Conservation (phyloP, 35 echinoderm and acorn worm species). For the Nesometra sesokonis region DNA sequence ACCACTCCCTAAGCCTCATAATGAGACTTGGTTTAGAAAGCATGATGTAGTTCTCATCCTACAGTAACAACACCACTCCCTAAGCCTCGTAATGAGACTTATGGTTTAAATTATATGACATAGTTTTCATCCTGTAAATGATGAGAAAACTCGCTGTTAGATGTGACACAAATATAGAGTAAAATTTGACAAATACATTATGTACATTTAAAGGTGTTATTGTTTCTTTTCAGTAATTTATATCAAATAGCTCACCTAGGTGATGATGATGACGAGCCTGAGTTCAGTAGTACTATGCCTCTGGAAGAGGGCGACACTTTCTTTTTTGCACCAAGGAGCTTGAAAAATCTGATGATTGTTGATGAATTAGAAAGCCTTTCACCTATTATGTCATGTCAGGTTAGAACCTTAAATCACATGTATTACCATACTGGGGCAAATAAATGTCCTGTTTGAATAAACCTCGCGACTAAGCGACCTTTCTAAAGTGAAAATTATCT, state of each 20-base stretch:
- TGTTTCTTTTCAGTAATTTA: slow-evolving; percentile 39
- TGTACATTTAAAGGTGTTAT: background rate
- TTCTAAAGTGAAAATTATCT: no score
- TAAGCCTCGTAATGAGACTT: no score
- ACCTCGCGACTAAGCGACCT: no score
- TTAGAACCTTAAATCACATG: background rate
- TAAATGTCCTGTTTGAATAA: no score
- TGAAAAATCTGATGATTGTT: slow-evolving; percentile 86
- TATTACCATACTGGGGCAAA: no score
- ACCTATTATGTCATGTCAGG: slow-evolving; percentile 71
- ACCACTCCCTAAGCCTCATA: background rate
- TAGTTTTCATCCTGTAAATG: no score
- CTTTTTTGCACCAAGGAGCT: slow-evolving; percentile 92
- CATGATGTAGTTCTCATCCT: no score
- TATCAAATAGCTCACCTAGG: slow-evolving; percentile 97
- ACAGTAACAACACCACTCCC: no score
- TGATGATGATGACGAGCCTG: slow-evolving; percentile 90
- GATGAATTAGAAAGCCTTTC: slow-evolving; percentile 89
- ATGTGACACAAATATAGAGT: no score
- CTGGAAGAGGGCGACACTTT: slow-evolving; percentile 95
- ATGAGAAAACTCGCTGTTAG: no score
- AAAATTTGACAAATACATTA: background rate
- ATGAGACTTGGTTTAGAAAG: no score
- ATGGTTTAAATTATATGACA: no score
- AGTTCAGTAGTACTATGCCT: slow-evolving; percentile 94